A percentile compares a stretch with the other conserved stretches of the same genome.
Conservation (phyloP, 2,113 vertebrate genomes). For the Excalfactoria chinensis region DNA sequence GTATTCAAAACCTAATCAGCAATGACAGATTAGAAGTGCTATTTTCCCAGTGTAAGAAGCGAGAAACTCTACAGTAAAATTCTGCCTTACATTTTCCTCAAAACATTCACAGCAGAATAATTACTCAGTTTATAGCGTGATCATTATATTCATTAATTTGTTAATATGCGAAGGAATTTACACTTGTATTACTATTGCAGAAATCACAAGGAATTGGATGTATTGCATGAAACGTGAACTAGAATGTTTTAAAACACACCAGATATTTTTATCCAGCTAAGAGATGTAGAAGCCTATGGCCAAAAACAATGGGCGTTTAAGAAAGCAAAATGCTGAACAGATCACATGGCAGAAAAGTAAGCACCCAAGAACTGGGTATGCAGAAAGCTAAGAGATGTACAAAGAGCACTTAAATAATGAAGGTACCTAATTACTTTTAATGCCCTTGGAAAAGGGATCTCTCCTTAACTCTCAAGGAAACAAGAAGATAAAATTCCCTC, state of each 20-base stretch:
- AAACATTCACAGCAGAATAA: neutral
- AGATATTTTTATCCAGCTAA: neutral
- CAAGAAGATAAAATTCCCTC: neutral
- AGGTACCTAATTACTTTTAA: neutral
- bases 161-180: neutral
- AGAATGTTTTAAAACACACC: neutral
- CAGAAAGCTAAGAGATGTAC: neutral
- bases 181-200: neutral
- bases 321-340: neutral
- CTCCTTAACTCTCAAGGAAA: neutral
- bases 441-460: too few species aligned
- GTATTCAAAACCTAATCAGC: neutral
- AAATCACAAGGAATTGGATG: neutral
- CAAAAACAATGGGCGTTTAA: neutral
- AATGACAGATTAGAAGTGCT: neutral
- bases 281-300: neutral
- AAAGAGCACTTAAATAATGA: neutral
- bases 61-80: neutral
- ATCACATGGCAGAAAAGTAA: neutral
- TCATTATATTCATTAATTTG: neutral
- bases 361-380: accelerated
- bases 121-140: neutral
- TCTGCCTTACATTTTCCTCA: neutral
- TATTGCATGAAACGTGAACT: neutral
- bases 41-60: neutral